Conservation (phyloP, 2,113 vertebrate species). For the Alouatta palliata region DNA sequence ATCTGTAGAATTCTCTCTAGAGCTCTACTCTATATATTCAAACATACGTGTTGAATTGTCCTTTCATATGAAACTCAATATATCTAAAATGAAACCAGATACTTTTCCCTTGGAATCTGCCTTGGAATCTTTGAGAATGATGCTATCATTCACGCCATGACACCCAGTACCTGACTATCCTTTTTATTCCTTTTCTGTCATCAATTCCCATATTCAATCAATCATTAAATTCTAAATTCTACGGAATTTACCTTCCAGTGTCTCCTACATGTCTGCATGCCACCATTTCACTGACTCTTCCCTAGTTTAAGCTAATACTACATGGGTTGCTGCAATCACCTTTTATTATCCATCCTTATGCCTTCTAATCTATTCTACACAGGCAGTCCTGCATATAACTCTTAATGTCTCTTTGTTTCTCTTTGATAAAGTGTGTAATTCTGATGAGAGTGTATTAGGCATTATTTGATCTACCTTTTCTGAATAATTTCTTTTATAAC, state of each 20-base stretch:
- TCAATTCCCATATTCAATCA: neutral
- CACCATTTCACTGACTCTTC: neutral
- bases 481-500: neutral
- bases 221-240: neutral
- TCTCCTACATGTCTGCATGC: neutral
- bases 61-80: neutral
- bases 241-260: neutral
- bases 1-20: neutral
- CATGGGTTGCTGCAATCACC: neutral
- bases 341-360: neutral
- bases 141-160: neutral
- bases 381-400: neutral
- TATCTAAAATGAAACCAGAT: neutral
- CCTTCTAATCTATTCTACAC: neutral
- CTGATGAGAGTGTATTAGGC: neutral
- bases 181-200: neutral
- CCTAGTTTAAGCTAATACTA: neutral
- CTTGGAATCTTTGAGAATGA: neutral
- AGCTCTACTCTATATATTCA: neutral
- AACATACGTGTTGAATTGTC: neutral
- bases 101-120: neutral
- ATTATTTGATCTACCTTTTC: neutral
- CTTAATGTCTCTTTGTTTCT: neutral
- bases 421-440: neutral
- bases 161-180: neutral